Evolutionary conservation across 2,888 invertebrate genomes (phyloP).

Genomic region (Ectemnius cavifrons): DNA sequence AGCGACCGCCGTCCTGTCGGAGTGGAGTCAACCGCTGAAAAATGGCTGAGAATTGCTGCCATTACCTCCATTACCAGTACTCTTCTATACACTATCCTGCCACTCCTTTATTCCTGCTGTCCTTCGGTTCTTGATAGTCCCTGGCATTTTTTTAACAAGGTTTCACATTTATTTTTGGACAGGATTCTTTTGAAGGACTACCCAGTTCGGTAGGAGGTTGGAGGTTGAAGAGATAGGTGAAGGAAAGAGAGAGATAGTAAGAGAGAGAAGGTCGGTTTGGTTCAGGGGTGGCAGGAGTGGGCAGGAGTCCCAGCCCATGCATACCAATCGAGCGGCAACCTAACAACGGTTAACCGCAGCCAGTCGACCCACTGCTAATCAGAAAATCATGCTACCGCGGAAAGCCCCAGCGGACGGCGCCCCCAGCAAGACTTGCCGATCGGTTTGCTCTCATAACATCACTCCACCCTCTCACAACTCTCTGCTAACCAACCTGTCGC

Average conservation of each 20-base stretch:
- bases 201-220: too few species aligned
- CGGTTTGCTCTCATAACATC: conserved; percentile 49
- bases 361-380: conserved; percentile 77
- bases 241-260: conserved; percentile 10
- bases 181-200: too few species aligned
- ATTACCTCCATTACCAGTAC: conserved; percentile 34
- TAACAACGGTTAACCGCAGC: conserved; percentile 77
- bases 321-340: conserved; percentile 76
- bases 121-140: too few species aligned
- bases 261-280: conserved; percentile 52
- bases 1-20: conserved; percentile 63
- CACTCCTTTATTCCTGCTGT: too few species aligned
- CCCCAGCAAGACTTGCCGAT: conserved; percentile 37
- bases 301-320: conserved; percentile 77
- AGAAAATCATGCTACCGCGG: conserved; percentile 76
- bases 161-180: too few species aligned
- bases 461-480: conserved; percentile 28
- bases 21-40: conserved; percentile 72
- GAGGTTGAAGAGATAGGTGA: too few species aligned
- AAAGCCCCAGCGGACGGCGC: conserved; percentile 69
- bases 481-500: conserved; percentile 16
- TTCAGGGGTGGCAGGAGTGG: conserved; percentile 52
- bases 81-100: background rate
- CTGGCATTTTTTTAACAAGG: too few species aligned
- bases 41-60: conserved; percentile 61